A percentile compares a stretch with the other conserved stretches of the same genome.
Conservation (phyloP, 2,113 vertebrate genomes). For the Promerops cafer region DNA sequence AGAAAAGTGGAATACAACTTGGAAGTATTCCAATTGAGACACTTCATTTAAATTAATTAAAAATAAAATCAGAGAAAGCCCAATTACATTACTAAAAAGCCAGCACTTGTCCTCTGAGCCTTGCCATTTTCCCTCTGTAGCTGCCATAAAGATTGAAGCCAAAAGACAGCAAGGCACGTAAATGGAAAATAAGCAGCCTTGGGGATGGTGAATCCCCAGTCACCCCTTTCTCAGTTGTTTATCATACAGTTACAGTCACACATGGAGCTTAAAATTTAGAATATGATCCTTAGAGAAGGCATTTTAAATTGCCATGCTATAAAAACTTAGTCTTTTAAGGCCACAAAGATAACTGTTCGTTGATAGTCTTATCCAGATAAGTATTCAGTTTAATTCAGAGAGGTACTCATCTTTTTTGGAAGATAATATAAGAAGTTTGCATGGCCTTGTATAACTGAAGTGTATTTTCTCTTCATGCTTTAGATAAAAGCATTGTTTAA, state of each 20-base stretch:
- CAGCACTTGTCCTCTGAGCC: neutral
- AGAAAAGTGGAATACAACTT: neutral
- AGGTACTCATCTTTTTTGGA: neutral
- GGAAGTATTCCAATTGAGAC: neutral
- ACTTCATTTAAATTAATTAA: neutral
- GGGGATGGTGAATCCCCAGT: neutral
- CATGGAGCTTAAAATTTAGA: neutral
- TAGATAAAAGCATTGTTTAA: constrained; percentile 87
- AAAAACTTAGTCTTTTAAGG: neutral
- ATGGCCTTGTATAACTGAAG: neutral
- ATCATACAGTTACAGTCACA: neutral
- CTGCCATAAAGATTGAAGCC: neutral
- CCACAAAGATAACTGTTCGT: neutral
- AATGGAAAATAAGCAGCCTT: neutral
- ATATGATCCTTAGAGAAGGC: neutral
- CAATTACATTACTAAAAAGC: neutral
- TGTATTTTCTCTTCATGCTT: neutral
- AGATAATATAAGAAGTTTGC: neutral
- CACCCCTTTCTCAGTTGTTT: neutral
- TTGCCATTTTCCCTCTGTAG: neutral
- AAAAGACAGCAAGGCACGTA: neutral
- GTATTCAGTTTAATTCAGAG: neutral
- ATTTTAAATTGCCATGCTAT: neutral
- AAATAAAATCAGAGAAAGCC: neutral
- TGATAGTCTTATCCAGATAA: neutral